Base-by-base conservation (phyloP, 2,797 vertebrate species). In the Epinephelus coioides region DNA sequence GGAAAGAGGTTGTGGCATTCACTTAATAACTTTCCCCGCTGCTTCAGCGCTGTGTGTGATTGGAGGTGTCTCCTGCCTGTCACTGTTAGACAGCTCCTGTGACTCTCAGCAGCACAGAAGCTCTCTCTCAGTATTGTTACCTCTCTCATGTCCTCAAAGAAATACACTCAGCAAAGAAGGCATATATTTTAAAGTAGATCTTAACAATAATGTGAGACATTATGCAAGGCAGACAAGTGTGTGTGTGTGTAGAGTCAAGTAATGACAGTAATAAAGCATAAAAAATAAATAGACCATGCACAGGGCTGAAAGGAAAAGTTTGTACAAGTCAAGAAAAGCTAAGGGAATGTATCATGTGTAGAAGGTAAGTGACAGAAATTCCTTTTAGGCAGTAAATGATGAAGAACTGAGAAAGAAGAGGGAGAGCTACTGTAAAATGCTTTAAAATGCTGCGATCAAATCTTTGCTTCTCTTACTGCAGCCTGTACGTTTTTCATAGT, bases 1-100 rank as follows among this genome's bases (percentile, higher is more conserved):
- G 89, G 86, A 94, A 94, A 96, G 85, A 84, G 81, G 83, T 85
- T 87, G 87, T 90, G 93, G 87, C 92, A 87, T 83, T 81, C 82
- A 46, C 82, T 89, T 94, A 92, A 91, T 95, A 94, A 92, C 77
- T 89, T 90, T 83, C 79, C 57, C 50, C 18, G 21, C 84, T 66
- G 82, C 75, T 59, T 83, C 76, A 78, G 81, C 55, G 15, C 72
- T 73, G 74, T 40, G 73, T 76, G 87, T 82, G 88, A 94, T 87
- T 86, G 82, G 86, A 88, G 76, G 79, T 77, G 91, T 92, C 92
- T 87, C 81, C 80, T 87, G 83, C 69, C 89, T 80, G 84, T 92
- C 90, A 87, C 76, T 21, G 59, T n/a, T 56, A 86, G 75, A 81
- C 87, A 75, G 64, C 85, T 74, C 64, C 68, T 12, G 51, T 54